Base-by-base conservation (phyloP, 2,113 vertebrate genomes). In the Neomonachus schauinslandi region DNA sequence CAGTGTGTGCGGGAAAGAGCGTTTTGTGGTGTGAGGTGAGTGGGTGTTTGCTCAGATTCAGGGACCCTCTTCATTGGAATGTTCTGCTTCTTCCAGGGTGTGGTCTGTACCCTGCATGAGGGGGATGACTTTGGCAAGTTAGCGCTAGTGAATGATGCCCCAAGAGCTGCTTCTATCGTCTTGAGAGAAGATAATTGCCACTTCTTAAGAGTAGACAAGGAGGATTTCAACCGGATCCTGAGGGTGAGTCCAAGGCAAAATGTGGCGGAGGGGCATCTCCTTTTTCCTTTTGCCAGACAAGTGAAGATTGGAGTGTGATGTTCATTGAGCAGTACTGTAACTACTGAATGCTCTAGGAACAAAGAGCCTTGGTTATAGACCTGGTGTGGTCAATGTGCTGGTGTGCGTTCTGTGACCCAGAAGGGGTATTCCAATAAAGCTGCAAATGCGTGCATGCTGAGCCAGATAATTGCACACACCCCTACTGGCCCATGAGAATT, bases 51-150 rank as follows among this genome's bases (percentile, higher is more conserved):
- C 16, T 65, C 33, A 3, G 0, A 63, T 67, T 55, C 31, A n/a
- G 69, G 24, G 36, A 2, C 36, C 19, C 2, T 36, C 26, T 36
- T 72, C n/a, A 46, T 74, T 82, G 97, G 95, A 97, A 89, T 98
- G 91, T 97, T 93, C 97, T 98, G 80, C 89, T 98, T 46, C 98
- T n/a, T 96, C 71, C 98, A 99, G 99, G 99, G 99, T 65, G 99
- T 99, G 95, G 99, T 99, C 55, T 99, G 99, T 98, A 99, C 99
- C 36, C 98, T 99, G 65, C 99, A 99, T 0, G 99, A 99, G 97
- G 99, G 99, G 69, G 99, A 99, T 69, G 99, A 99, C 99, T 99
- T 99, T 98, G 99, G 99, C 96, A 99, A 99, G 98, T 99, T 99
- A 79, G 99, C 99, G 0, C 99, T 99, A 15, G 99, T 99, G 96